Percentiles rank a stretch among this genome's conserved stretches.
Evolutionary conservation across 1,140 invertebrate species (phyloP).

Genomic region (Drosophila mojavensis): DNA sequence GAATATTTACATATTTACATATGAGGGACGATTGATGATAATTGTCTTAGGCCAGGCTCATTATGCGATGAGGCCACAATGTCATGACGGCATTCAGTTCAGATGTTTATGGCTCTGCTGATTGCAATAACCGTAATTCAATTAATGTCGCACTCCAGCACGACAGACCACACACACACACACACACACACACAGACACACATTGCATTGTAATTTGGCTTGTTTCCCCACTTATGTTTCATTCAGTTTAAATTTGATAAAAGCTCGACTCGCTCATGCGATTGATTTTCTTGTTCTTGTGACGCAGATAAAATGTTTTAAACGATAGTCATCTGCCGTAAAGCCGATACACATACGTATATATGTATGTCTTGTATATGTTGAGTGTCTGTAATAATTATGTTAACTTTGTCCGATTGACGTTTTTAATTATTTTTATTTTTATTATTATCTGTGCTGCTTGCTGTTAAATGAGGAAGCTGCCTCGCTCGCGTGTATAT

Average conservation of each 20-base stretch:
- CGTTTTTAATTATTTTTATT: conserved; percentile 57
- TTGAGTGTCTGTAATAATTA: conserved; percentile 60
- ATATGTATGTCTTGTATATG: conserved; percentile 8
- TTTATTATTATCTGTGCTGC: conserved; percentile 10
- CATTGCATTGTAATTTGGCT: background rate
- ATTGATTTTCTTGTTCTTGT: conserved; percentile 32
- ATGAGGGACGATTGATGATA: background rate
- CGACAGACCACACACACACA: background rate
- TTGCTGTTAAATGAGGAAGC: conserved; percentile 30
- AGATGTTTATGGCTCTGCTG: conserved; percentile 43
- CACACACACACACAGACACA: background rate
- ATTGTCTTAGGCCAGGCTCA: background rate
- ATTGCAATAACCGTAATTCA: conserved; percentile 45
- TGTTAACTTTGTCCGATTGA: conserved; percentile 17
- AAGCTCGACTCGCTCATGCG: conserved; percentile 27
- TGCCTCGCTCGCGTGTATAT: background rate
- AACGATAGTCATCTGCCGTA: conserved; percentile 48
- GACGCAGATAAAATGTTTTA: conserved; percentile 41
- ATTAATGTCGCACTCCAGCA: conserved; percentile 27
- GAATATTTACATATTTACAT: background rate
- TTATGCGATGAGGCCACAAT: background rate
- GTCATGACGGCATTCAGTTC: conserved; percentile 9
- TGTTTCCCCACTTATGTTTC: background rate
- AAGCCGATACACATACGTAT: background rate
- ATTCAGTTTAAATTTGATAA: conserved; percentile 48